Base-by-base conservation (phyloP, 2,113 vertebrate species). In the Hyaena hyaena region DNA sequence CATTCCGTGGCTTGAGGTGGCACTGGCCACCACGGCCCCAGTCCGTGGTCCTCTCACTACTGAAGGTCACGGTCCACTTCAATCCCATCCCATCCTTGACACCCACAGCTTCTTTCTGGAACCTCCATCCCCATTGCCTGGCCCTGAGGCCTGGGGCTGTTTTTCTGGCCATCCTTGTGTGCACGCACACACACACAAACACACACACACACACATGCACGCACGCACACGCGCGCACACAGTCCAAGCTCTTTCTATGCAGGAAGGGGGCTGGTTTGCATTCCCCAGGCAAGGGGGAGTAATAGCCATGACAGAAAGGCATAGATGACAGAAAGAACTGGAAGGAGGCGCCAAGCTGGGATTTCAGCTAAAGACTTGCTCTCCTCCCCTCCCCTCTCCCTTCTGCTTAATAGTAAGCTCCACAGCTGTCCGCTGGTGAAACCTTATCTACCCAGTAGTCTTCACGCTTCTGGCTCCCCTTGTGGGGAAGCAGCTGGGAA, bases 351-450 rank as follows among this genome's bases (percentile, higher is more conserved):
- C 58, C 35, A 31, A 12, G 50, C 33, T 48, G n/a, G 71, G 68
- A 61, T 33, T 77, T 66, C 68, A 45, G 86, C 86, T 1, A 3
- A 55, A 63, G 14, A 55, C 10, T 21, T 4, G n/a, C 45, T 15
- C 66, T 63, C 86, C 23, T 81, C 53, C 93, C 39, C 74, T 39
- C 85, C 55, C 24, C 10, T 43, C 50, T 81, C 80, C 58, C 88
- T 82, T 73, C 31, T 3, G 74, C 39, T 76, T 26, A n/a, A 12
- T 3, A 24, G 69, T n/a, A 86, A 88, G 63, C 0, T 0, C 39
- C 96, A 93, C 97, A 98, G 98, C 97, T 98, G 97, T 91, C 97
- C 71, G 45, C 71, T 10, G 8, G 87, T 80, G 98, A 98, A 98
- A 98, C 58, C 81, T 76, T 95, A 98, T 97, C 98, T 85, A 58